Conservation (phyloP, 2,113 vertebrate genomes). For the Cyprinodon brontotheroides region DNA sequence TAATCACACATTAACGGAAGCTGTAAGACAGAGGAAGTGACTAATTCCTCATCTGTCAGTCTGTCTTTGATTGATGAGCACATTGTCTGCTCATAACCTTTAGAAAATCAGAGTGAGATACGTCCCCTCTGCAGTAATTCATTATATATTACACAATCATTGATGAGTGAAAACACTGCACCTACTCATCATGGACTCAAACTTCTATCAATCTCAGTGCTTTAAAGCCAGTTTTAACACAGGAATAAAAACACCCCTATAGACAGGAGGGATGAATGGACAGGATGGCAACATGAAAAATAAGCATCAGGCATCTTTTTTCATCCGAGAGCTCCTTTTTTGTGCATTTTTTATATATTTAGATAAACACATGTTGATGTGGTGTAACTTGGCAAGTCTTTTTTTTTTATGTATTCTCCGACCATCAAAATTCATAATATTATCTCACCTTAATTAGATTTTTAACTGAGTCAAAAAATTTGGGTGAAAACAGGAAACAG, state of each 20-base stretch:
- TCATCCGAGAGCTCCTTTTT: no score
- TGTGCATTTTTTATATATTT: no score
- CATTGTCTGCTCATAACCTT: background rate
- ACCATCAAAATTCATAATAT: no score
- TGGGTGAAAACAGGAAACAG: background rate
- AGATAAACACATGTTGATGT: no score
- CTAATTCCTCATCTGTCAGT: conserved; percentile 32
- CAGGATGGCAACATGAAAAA: no score
- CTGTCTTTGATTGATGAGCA: conserved; percentile 30
- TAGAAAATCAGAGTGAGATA: background rate
- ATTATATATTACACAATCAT: background rate
- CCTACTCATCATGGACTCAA: background rate
- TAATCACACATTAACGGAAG: conserved; percentile 27
- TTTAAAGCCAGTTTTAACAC: background rate
- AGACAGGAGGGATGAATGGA: no score
- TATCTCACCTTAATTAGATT: background rate
- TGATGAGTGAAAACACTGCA: background rate
- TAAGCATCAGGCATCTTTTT: no score
- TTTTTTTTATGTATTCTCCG: background rate
- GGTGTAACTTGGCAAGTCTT: no score
- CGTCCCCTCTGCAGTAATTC: background rate
- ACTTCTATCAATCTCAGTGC: background rate
- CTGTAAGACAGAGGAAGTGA: conserved; percentile 10
- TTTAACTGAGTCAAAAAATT: background rate
- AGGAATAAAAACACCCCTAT: no score